Percentiles rank a stretch among this genome's conserved stretches.
Evolutionary conservation across 2,797 vertebrate genomes (phyloP).

Genomic region (Syndactyla subalaris): DNA sequence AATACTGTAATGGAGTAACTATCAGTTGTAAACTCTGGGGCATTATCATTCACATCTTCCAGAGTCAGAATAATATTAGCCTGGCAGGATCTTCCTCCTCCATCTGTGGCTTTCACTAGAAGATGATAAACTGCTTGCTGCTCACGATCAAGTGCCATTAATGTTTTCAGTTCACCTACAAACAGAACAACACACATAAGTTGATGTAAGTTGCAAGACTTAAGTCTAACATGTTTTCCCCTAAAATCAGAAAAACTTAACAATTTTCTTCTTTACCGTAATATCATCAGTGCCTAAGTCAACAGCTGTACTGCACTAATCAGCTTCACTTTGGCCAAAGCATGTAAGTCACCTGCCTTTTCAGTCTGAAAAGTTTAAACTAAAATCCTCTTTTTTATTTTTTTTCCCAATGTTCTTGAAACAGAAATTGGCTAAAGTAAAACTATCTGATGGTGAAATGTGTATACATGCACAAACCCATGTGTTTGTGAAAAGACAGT

Average conservation of each 20-base stretch:
- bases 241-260: background rate
- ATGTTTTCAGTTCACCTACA: constrained; percentile 92
- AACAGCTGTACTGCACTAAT: background rate
- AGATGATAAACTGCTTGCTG: constrained; percentile 84
- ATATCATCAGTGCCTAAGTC: background rate
- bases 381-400: background rate
- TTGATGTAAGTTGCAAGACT: background rate
- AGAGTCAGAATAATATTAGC: constrained; percentile 83
- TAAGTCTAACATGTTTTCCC: background rate
- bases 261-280: background rate
- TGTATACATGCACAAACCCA: background rate
- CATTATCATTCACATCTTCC: constrained; percentile 94
- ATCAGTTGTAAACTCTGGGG: constrained; percentile 88
- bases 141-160: constrained; percentile 87
- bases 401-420: background rate
- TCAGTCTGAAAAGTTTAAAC: background rate
- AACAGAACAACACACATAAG: background rate
- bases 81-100: constrained; percentile 91
- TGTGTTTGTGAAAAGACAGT: background rate
- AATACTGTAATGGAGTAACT: constrained; percentile 90
- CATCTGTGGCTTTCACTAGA: constrained; percentile 87
- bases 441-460: background rate
- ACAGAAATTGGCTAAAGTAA: background rate
- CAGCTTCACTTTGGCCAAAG: background rate
- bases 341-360: background rate